Evolutionary conservation across 2,113 vertebrate species (phyloP).

Genomic region (Ahaetulla prasina): DNA sequence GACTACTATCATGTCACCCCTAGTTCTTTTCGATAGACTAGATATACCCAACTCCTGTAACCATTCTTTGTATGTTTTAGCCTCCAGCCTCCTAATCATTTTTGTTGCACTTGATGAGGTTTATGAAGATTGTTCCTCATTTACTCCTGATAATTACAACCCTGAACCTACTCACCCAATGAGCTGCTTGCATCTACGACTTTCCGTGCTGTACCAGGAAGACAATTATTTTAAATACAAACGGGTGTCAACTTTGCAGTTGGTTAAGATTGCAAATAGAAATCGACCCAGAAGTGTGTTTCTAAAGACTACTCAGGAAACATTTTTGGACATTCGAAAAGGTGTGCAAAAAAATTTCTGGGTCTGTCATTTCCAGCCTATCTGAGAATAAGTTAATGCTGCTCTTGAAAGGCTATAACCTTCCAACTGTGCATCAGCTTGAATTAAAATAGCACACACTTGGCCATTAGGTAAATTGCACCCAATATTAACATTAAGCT

Average conservation of each 20-base stretch:
- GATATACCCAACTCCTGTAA: background rate
- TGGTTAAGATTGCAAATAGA: background rate
- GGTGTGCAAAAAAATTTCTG: background rate
- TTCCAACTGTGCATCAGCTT: background rate
- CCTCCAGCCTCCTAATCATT: background rate
- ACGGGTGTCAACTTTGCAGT: background rate
- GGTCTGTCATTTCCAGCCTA: background rate
- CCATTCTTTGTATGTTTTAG: background rate
- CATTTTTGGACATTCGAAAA: background rate
- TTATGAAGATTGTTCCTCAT: background rate
- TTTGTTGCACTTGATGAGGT: background rate
- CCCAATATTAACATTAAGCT: slow-evolving; percentile 38
- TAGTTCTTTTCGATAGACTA: background rate
- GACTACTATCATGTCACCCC: background rate
- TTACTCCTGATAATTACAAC: background rate
- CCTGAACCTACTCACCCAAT: background rate
- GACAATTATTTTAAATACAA: background rate
- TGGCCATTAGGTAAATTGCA: slow-evolving; percentile 36
- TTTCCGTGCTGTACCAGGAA: background rate
- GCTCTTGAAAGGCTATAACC: slow-evolving; percentile 21
- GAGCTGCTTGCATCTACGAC: background rate
- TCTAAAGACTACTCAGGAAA: background rate
- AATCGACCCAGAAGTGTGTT: background rate
- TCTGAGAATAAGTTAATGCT: slow-evolving; percentile 16
- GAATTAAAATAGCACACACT: slow-evolving; percentile 25